Evolutionary conservation across 2,888 invertebrate genomes (phyloP), one percentile per base, ranked within the genome.

Genomic region (Calameuta pallipes): DNA sequence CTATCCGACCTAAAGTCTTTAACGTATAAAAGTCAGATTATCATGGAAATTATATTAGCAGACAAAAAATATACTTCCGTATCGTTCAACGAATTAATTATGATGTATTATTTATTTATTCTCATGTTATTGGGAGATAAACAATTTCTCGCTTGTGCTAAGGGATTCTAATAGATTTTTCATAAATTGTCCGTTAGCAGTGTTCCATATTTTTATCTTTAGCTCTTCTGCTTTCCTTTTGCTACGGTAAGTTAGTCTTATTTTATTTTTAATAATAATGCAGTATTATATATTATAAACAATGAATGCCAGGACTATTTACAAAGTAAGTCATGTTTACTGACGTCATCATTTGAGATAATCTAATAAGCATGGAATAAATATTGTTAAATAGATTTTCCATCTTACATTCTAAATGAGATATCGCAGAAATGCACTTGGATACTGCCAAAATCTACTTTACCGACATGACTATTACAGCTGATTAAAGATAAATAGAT

Each of bases 11-110:
- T 12, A 71, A 31, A 71, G 71, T 71, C 33, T 71, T 33, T 71
- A 71, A 71, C 71, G 71, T 71, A 71, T 56, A 56, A 56, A 71
- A 71, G 71, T 71, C 71, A 71, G 33, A 31, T 23, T 71, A 71
- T 71, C 71, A 30, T 71, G 71, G 71, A 71, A 33, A 13, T 33
- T 33, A 71, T 71, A 33, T 71, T 71, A 71, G 31, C 71, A 33
- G 71, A 33, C 31, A 33, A 71, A 56, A 56, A 71, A 71, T 71
- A 71, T 71, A 71, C 33, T 71, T 33, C 13, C 31, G 31, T 71
- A 71, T 71, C 31, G 71, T 31, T 71, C 31, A 33, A 71, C 71
- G 4, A 71, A 71, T 71, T 71, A 11, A 6, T 33, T 33, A 4
- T 15, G 31, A 30, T 11, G 31, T 31, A 31, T 71, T 71, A 71